Conservation (phyloP, 2,113 vertebrate genomes). For the Chloebia gouldiae region DNA sequence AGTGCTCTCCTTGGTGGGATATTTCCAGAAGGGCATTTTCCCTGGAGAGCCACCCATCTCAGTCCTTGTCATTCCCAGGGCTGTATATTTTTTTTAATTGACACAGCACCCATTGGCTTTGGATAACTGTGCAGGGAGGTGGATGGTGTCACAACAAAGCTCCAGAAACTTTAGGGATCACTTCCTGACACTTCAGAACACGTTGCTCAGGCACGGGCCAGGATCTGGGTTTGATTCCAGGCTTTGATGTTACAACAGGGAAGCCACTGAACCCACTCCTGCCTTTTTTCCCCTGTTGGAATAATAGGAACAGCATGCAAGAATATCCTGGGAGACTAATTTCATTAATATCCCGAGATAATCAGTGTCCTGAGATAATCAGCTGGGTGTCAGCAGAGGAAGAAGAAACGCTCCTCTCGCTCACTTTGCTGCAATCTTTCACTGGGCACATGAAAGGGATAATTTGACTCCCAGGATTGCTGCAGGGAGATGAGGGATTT, state of each 20-base stretch:
- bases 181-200: conserved; percentile 6
- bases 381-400: conserved; percentile 39
- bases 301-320: conserved; percentile 44
- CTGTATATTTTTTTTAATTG: conserved; percentile 21
- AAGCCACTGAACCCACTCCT: conserved; percentile 11
- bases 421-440: conserved; percentile 32
- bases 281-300: not conserved
- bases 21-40: conserved; percentile 4
- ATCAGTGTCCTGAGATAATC: conserved; percentile 23
- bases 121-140: not conserved
- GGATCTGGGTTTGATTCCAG: conserved; percentile 49
- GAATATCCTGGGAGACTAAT: conserved; percentile 20
- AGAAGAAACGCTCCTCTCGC: conserved; percentile 4
- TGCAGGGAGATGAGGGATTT: conserved; percentile 33
- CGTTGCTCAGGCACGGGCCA: not conserved
- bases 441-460: conserved; percentile 58
- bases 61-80: not conserved
- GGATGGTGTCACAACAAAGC: conserved; percentile 25
- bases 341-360: not conserved
- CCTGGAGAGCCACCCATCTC: not conserved
- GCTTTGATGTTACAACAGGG: conserved; percentile 1
- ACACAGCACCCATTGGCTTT: not conserved
- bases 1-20: not conserved
- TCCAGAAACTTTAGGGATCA: not conserved
- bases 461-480: not conserved